A percentile compares a stretch with the other conserved stretches of the same genome.
These are phyloP conservation scores for Shargacucullia verbasci DNA, from an alignment of 2,888 invertebrate genomes.

Conservation along the genomic window DNA sequence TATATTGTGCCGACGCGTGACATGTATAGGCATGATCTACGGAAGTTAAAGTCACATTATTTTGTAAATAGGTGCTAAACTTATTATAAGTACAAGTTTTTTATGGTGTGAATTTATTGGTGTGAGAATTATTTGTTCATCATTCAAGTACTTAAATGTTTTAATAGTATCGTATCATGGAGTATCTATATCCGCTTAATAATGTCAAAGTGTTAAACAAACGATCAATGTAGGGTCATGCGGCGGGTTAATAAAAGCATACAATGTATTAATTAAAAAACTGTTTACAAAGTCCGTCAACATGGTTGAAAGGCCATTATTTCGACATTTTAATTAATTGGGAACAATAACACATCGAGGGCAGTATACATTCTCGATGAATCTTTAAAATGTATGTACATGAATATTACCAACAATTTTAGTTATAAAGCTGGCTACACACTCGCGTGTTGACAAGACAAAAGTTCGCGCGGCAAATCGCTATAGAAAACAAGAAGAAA, in stretches of 20 bases:
- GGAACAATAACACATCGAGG: constrained; percentile 36
- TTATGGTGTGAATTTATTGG: too few species aligned
- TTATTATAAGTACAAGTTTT: too few species aligned
- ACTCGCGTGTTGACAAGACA: not conserved
- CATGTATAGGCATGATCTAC: too few species aligned
- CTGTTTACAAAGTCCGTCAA: constrained; percentile 61
- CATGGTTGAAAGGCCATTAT: constrained; percentile 55
- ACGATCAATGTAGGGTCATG: constrained; percentile 11
- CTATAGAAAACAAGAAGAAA: too few species aligned
- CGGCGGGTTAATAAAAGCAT: constrained; percentile 50
- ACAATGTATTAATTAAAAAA: constrained; percentile 66
- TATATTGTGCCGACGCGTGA: too few species aligned
- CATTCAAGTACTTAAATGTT: too few species aligned
- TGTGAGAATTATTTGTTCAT: too few species aligned
- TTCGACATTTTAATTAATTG: constrained; percentile 59
- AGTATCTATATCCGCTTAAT: constrained; percentile 9
- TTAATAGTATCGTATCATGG: not conserved
- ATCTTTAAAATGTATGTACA: constrained; percentile 29
- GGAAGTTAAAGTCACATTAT: too few species aligned
- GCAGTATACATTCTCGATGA: constrained; percentile 34
- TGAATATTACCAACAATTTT: not conserved
- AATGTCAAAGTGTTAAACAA: constrained; percentile 13
- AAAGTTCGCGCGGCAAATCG: too few species aligned
- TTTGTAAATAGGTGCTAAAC: too few species aligned
- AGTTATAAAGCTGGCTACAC: not conserved